Evolutionary conservation across 2,113 vertebrate genomes (phyloP).

Genomic region (Cardinalis cardinalis): DNA sequence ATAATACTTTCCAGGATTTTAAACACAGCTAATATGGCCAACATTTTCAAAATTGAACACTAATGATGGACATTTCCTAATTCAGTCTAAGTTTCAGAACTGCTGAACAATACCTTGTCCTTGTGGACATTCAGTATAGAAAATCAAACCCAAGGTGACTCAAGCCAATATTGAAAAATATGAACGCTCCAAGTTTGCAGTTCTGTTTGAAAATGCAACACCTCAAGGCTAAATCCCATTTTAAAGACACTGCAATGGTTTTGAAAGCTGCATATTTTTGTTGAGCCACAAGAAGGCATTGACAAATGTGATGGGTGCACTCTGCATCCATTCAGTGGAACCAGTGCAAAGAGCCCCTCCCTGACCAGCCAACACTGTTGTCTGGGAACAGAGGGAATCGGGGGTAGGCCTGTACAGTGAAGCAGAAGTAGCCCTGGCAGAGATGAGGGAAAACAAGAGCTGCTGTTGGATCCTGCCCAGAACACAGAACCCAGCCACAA

Average conservation of each 20-base stretch:
- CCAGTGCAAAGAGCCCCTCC: neutral
- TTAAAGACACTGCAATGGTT: neutral
- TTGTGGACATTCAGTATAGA: neutral
- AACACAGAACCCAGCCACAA: neutral
- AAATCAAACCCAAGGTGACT: neutral
- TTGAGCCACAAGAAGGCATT: neutral
- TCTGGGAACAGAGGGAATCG: neutral
- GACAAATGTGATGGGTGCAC: neutral
- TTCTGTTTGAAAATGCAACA: neutral
- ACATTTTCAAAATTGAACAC: neutral
- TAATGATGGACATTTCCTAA: neutral
- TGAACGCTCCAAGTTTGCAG: neutral
- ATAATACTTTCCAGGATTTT: neutral
- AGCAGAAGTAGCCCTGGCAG: slow-evolving; percentile 17
- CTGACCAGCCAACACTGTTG: neutral
- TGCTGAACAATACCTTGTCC: neutral
- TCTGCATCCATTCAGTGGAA: neutral
- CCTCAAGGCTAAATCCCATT: neutral
- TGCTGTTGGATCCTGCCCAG: slow-evolving; percentile 21
- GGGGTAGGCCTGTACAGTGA: neutral
- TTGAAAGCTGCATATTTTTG: neutral
- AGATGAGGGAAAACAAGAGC: neutral
- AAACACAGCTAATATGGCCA: neutral
- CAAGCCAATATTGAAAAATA: neutral
- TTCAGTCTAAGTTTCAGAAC: neutral